Evolutionary conservation across 2,797 vertebrate species (phyloP).

Genomic region (Lacerta bilineata): DNA sequence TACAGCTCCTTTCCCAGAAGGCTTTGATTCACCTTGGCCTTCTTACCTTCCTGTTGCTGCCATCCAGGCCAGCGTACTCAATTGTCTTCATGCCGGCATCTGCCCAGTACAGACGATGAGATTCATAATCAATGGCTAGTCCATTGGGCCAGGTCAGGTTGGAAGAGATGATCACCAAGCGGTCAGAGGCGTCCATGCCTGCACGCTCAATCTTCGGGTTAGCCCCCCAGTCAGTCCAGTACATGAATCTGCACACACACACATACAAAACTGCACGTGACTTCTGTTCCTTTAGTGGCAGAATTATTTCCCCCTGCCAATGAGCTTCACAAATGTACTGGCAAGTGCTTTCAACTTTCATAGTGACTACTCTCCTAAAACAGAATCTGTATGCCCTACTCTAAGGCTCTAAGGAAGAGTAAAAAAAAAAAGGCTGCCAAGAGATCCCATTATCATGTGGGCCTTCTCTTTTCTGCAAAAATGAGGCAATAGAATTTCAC

Average conservation of each 20-base stretch:
- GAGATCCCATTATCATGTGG: background rate
- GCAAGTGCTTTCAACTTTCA: conserved; percentile 4
- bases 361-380: background rate
- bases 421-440: background rate
- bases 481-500: background rate
- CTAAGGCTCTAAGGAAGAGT: background rate
- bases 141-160: conserved; percentile 98
- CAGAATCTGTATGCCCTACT: background rate
- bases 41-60: conserved; percentile 90
- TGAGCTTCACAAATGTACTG: background rate
- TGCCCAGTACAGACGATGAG: conserved; percentile 94
- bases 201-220: conserved; percentile 97
- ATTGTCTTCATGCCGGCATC: conserved; percentile 98
- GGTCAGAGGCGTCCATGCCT: conserved; percentile 95
- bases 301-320: background rate
- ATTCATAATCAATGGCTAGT: conserved; percentile 95
- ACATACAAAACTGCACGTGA: conserved; percentile 35
- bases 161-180: conserved; percentile 94
- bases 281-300: background rate
- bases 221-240: conserved; percentile 99
- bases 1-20: background rate
- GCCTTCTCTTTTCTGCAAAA: background rate
- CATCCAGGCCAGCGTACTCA: conserved; percentile 93
- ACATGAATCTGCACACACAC: conserved; percentile 89
- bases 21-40: background rate